Evolutionary conservation across 1,140 invertebrate species (phyloP), one percentile per base, ranked within the genome.

Genomic region (Euglossa dilemma): DNA sequence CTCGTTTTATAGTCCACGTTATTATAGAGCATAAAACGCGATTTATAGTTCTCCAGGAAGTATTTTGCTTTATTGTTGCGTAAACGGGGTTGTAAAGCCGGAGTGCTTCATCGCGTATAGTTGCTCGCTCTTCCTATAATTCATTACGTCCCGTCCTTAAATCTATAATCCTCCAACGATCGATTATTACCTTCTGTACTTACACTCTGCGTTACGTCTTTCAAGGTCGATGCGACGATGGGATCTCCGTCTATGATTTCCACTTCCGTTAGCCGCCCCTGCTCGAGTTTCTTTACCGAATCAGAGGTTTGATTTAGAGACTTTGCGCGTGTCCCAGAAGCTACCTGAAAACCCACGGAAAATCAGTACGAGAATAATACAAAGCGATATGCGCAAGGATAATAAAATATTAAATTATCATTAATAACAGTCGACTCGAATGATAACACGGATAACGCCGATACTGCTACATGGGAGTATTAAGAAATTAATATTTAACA

Each of bases 251-350:
- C 56, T 5, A 0, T 2, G 7, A 28, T 63, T 18, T 73, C 74
- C 6, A 6, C 20, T 2, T 83, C 82, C 9, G 52, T 50, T 0
- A 5, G 16, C n/a, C 43, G 52, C 0, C 54, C 76, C 6, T 43
- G 25, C 45, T 91, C 83, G 67, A 90, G 80, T n/a, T 90, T 70
- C 57, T 89, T 90, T 14, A 56, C 25, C 43, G 80, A 80, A 43
- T 76, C 25, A 3, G 86, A 52, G 9, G 56, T 25, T 25, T 2
- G 3, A 7, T 76, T 54, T 16, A 64, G 2, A 6, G 86, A 69
- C 12, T 84, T 84, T 7, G 77, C 57, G 0, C 50, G 18, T 12
- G 56, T 43, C 16, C 63, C 80, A 25, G n/a, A n/a, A n/a, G 1
- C 16, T 2, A 76, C 6, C 80, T 82, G 9, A 56, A 57, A 36